Base-by-base conservation (phyloP, 2,797 vertebrate genomes). In the Myotis planiceps region DNA sequence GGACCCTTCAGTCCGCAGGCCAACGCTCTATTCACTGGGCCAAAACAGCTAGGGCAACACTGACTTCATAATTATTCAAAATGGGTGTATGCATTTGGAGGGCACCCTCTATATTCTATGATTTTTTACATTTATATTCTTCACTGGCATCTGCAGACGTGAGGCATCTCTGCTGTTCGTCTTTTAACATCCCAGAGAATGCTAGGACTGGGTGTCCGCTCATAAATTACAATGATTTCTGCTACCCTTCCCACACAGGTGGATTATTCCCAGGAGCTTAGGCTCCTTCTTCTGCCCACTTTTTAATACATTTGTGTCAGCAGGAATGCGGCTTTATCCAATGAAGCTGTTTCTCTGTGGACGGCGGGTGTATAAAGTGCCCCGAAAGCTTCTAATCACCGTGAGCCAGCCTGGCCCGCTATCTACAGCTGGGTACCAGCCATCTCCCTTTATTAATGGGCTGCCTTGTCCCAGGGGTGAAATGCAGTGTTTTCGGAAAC, bases 391-490 rank as follows among this genome's bases (percentile, higher is more conserved):
- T 94, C 92, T 79, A 83, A 93, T 96, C 96, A 85, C 81, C 55
- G 92, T 0, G 0, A 88, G 53, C 47, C 8, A 0, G n/a, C 5
- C 0, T 19, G 0, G 84, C 14, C 25, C 27, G 1, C 72, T 76
- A 7, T 96, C 86, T 66, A 51, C n/a, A 32, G 68, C 66, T 58
- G 93, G 68, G 88, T 86, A 78, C 89, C 75, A 55, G 78, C 63
- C 90, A 79, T 85, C 69, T 96, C 55, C 32, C 69, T 88, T 95
- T 94, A 94, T 93, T 96, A 95, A 96, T 78, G 86, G 53, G 16
- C 81, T 97, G 96, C 76, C 69, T 93, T 93, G 96, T 96, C 85
- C 25, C 66, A 90, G 1, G 42, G 49, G 90, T 68, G n/a, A 65
- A 85, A 84, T 2, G n/a, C 37, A 90, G 47, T 16, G 2, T 96